Base-by-base conservation (phyloP, 2,888 invertebrate genomes). In the Philhelius pedissequus region DNA sequence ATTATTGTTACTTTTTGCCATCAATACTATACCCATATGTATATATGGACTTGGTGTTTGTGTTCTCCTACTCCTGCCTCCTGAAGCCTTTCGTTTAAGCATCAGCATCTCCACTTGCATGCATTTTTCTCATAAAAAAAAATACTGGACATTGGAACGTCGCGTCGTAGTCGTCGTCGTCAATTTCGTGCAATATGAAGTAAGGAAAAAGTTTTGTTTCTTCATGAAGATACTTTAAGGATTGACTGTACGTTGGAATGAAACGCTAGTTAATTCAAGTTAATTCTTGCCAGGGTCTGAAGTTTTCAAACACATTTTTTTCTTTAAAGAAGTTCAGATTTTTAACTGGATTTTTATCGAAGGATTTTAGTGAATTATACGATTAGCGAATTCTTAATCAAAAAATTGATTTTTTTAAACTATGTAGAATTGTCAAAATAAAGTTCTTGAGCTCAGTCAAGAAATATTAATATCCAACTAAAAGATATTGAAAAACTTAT, bases 1-100 rank as follows among this genome's bases (percentile, higher is more conserved):
- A 83, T 78, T 82, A 81, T 79, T 78, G 76, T 79, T 79, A 45
- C 43, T 66, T 52, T 69, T 81, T 69, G 30, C 15, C 22, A 32
- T 13, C 11, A n/a, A 27, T 25, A 5, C 3, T 22, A 18, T 4
- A 4, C 18, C 2, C 4, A 30, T 27, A n/a, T 27, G 2, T 32
- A 22, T 25, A 13, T 74, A 50, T 62, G 43, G 30, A 80, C 20
- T n/a, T 66, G 52, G 18, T 66, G 60, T 54, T 71, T 54, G 45
- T 48, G 56, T 56, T 25, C 20, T 48, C 22, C 22, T 48, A 7
- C 20, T 48, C 22, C 22, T 48, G 13, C 45, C 20, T 48, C 1
- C 22, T 11, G 45, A 22, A 11, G 45, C 22, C 18, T 18, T 18
- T 45, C 11, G 11, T 20, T 4, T 45, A 20, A 45, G 11, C 9